phyloP scores from a whole-genome alignment of 2,113 vertebrate species.

The Speoplatyrhinus poulsoni region DNA sequence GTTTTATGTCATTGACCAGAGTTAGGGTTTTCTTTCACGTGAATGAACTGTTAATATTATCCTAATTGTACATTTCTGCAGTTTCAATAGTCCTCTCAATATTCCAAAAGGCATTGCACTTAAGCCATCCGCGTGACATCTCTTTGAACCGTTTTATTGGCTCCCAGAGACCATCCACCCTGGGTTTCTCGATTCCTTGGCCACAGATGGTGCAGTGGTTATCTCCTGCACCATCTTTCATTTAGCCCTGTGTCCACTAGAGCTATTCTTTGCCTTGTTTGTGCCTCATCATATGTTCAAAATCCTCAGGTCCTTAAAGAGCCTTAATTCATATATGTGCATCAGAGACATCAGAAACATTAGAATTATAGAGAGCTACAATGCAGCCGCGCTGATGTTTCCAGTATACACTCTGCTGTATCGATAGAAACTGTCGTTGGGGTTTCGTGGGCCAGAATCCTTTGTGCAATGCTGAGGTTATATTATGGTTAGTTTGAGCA shows the following conservation, averaged over 20 bases:
- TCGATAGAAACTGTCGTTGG: constrained; percentile 40
- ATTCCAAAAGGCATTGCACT: constrained; percentile 16
- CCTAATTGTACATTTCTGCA: constrained; percentile 23
- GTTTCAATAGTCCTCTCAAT: constrained; percentile 25
- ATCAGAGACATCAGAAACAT: constrained; percentile 25
- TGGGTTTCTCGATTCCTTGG: constrained; percentile 24
- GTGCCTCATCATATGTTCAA: constrained; percentile 82
- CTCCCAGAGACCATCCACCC: constrained; percentile 4
- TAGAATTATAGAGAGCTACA: constrained; percentile 41
- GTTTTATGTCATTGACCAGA: constrained; percentile 30
- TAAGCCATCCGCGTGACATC: constrained; percentile 24
- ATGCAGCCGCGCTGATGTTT: constrained; percentile 59
- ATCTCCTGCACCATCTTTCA: constrained; percentile 36
- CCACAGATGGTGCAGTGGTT: constrained; percentile 24
- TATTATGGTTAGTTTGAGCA: constrained; percentile 33
- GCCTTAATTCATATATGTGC: constrained; percentile 75
- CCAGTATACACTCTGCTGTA: constrained; percentile 67
- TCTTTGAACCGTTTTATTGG: background rate
- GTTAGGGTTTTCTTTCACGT: constrained; percentile 60
- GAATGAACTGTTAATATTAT: constrained; percentile 27
- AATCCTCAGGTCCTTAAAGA: constrained; percentile 84
- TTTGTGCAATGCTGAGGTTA: constrained; percentile 38
- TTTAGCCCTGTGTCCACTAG: constrained; percentile 62
- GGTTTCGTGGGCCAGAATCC: constrained; percentile 22
- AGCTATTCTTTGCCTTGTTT: constrained; percentile 80